These are phyloP conservation scores for Heterocephalus glaber DNA, from an alignment of 2,113 vertebrate genomes.

Conservation along the genomic window DNA sequence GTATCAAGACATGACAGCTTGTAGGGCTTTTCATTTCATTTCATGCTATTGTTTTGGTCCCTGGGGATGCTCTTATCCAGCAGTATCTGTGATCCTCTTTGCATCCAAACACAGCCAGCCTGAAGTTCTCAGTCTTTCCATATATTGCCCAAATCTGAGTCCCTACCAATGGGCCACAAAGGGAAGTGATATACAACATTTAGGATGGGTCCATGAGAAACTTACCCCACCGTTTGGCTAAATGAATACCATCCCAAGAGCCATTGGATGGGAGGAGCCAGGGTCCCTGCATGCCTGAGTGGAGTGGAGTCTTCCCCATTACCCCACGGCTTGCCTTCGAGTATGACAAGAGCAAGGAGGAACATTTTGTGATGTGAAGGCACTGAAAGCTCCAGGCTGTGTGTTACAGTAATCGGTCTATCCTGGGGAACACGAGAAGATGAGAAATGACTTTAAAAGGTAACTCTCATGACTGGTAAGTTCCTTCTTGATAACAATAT, in stretches of 20 bases:
- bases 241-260: background rate
- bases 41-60: background rate
- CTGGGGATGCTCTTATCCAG: background rate
- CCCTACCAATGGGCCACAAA: background rate
- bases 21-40: background rate
- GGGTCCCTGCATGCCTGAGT: background rate
- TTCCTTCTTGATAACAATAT: background rate
- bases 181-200: background rate
- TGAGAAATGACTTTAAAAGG: background rate
- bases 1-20: background rate
- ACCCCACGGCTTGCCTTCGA: background rate
- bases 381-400: background rate
- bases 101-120: background rate
- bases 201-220: background rate
- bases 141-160: background rate
- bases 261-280: background rate
- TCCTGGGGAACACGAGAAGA: background rate
- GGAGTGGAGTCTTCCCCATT: background rate
- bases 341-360: background rate
- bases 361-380: background rate
- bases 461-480: background rate
- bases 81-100: background rate
- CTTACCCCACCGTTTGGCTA: background rate
- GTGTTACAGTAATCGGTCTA: background rate
- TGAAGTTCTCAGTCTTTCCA: background rate